phyloP scores from a whole-genome alignment of 2,888 invertebrate species.

The Marasmarcha lunaedactyla region DNA sequence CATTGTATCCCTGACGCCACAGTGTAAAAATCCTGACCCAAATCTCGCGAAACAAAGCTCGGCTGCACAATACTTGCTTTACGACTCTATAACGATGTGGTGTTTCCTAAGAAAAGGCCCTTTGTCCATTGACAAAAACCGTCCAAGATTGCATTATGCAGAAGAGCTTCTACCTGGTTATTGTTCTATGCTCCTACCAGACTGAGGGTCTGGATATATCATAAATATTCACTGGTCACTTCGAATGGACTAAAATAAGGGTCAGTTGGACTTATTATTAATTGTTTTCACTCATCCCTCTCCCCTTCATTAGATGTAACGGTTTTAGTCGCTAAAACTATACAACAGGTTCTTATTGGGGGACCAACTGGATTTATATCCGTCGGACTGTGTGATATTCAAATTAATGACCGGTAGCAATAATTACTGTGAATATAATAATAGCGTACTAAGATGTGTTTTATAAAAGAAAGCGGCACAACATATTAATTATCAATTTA shows the following conservation, averaged over 20 bases:
- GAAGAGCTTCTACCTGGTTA: conserved; percentile 57
- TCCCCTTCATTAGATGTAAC: conserved; percentile 70
- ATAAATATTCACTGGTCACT: conserved; percentile 66
- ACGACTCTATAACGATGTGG: conserved; percentile 67
- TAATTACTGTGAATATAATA: neutral
- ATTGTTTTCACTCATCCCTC: conserved; percentile 49
- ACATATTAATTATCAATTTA: too few relatives aligned
- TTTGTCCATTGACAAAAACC: conserved; percentile 68
- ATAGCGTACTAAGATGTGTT: too few relatives aligned
- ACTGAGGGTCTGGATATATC: conserved; percentile 55
- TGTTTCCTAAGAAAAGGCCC: conserved; percentile 65
- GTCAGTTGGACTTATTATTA: conserved; percentile 63
- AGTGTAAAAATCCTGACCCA: conserved; percentile 65
- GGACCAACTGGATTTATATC: conserved; percentile 52
- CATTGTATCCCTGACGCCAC: conserved; percentile 56
- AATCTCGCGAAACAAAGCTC: conserved; percentile 64
- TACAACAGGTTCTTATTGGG: conserved; percentile 60
- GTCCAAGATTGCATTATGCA: conserved; percentile 58
- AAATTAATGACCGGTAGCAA: conserved; percentile 8
- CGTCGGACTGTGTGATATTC: conserved; percentile 55
- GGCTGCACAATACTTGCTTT: conserved; percentile 61
- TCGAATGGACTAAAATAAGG: conserved; percentile 36
- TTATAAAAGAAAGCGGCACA: too few relatives aligned
- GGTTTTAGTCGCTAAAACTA: conserved; percentile 68
- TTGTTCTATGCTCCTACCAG: conserved; percentile 60